Percentiles rank a stretch among this genome's conserved stretches.
Evolutionary conservation across 92 coral and sea anemone species (phyloP).

Genomic region (Epizoanthus scotinus): DNA sequence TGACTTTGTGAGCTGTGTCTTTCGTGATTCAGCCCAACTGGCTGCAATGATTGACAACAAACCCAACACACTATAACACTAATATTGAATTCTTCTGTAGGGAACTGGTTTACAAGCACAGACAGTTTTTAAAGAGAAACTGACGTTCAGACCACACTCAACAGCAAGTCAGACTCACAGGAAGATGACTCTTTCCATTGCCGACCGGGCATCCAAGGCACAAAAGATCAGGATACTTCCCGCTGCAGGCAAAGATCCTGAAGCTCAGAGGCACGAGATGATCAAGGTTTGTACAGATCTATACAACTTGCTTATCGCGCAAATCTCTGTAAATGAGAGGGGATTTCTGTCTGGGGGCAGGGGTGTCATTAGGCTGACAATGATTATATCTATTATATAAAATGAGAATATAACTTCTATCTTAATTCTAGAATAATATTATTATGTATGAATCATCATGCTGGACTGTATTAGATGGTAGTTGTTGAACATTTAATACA

Average conservation of each 20-base stretch:
- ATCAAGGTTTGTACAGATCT: conserved; percentile 72
- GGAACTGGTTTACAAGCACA: conserved; percentile 99
- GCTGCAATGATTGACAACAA: no score
- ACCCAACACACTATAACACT: neutral
- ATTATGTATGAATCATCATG: no score
- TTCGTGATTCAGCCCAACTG: no score
- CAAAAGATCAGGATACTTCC: conserved; percentile 88
- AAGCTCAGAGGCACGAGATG: conserved; percentile 88
- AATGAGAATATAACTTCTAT: no score
- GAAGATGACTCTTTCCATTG: conserved; percentile 94
- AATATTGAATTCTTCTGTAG: conserved; percentile 35
- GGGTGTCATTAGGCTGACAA: no score
- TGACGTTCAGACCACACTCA: conserved; percentile 97
- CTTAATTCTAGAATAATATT: no score
- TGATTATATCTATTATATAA: no score
- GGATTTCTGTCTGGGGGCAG: no score
- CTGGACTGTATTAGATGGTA: no score
- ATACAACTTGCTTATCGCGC: neutral
- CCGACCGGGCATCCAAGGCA: conserved; percentile 94
- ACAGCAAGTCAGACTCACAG: conserved; percentile 98
- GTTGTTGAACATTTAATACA: no score
- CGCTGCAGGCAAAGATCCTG: conserved; percentile 95
- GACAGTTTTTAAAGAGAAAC: conserved; percentile 92
- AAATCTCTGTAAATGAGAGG: no score
- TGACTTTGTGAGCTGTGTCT: no score